Conservation (phyloP, 2,888 invertebrate species). For the Clanis bilineata region DNA sequence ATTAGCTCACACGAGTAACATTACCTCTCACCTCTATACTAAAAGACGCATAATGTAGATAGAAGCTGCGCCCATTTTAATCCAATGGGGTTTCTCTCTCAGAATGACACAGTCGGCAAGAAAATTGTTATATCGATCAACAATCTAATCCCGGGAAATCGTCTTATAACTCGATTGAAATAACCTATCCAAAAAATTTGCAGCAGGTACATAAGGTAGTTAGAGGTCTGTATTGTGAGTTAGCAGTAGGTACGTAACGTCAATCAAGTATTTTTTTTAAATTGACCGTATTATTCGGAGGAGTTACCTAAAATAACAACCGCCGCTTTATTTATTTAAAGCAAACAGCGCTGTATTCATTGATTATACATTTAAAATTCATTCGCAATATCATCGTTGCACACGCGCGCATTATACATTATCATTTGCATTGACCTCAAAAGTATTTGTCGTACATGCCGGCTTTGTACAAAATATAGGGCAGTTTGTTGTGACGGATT, state of each 20-base stretch:
- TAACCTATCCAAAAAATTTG: background rate
- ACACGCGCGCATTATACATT: conserved; percentile 7
- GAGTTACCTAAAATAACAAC: background rate
- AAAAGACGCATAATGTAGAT: background rate
- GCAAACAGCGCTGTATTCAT: background rate
- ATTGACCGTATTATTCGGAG: background rate
- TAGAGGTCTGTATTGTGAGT: too few relatives aligned
- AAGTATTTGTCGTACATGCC: conserved; percentile 9
- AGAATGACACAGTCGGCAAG: background rate
- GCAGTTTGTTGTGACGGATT: conserved; percentile 16
- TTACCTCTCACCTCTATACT: background rate
- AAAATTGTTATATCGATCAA: background rate
- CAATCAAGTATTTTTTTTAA: too few relatives aligned
- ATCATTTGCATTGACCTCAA: conserved; percentile 5
- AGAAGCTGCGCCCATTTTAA: background rate
- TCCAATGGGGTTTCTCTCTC: background rate
- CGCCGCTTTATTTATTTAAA: background rate
- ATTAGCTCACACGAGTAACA: background rate
- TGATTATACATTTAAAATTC: conserved; percentile 4
- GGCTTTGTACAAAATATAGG: conserved; percentile 12
- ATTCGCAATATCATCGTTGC: conserved; percentile 3
- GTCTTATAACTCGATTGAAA: background rate
- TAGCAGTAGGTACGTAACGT: too few relatives aligned
- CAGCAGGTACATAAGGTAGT: too few relatives aligned
- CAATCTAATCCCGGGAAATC: background rate